phyloP scores from a whole-genome alignment of 2,113 vertebrate genomes.

The Alosa alosa region DNA sequence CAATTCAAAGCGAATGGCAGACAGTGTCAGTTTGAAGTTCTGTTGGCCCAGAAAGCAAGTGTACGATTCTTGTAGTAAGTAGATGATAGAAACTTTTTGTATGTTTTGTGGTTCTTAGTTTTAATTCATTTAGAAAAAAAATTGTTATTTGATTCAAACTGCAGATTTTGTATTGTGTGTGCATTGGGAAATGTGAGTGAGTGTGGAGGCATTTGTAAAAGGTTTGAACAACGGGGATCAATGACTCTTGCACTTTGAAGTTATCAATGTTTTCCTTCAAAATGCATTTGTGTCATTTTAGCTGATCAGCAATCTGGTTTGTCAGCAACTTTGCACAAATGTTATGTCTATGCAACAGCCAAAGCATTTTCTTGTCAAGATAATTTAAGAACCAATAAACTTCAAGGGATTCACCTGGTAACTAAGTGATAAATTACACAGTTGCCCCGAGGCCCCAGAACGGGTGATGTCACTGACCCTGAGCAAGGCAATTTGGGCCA shows the following conservation, averaged over 20 bases:
- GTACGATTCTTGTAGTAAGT: background rate
- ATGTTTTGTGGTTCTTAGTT: background rate
- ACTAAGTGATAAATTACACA: constrained; percentile 55
- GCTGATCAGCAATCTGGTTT: background rate
- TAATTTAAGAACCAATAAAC: constrained; percentile 36
- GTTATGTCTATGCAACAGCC: background rate
- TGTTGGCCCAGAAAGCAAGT: background rate
- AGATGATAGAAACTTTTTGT: background rate
- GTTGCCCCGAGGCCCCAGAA: constrained; percentile 12
- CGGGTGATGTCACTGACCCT: constrained; percentile 46
- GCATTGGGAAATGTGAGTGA: background rate
- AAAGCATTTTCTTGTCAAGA: constrained; percentile 34
- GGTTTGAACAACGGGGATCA: background rate
- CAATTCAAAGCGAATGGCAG: background rate
- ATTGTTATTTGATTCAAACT: background rate
- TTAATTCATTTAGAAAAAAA: background rate
- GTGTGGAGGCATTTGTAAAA: background rate
- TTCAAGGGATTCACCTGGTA: constrained; percentile 43
- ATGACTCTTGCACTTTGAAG: background rate
- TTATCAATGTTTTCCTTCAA: background rate
- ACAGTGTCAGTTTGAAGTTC: background rate
- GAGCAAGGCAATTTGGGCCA: constrained; percentile 29
- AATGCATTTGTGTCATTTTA: background rate
- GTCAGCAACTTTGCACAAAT: background rate
- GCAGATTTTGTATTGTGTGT: background rate